Percentiles rank a stretch among this genome's conserved stretches.
Evolutionary conservation across 2,888 invertebrate genomes (phyloP).

Genomic region (Nasonovia ribisnigri): DNA sequence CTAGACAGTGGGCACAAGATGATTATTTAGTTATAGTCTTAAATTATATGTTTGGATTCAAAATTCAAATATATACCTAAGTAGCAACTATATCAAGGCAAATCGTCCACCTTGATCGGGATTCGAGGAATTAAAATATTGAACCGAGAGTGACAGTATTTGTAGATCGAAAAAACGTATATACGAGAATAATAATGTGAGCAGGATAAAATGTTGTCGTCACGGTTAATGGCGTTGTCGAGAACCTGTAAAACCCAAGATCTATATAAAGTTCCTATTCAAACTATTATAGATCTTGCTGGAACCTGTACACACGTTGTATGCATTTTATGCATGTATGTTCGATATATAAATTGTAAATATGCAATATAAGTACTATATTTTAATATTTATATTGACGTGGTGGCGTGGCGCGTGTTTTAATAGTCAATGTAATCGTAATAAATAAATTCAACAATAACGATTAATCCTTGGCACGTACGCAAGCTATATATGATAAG

Average conservation of each 20-base stretch:
- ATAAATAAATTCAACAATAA: neutral
- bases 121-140: neutral
- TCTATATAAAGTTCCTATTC: neutral
- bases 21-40: neutral
- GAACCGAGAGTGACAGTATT: neutral
- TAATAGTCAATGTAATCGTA: neutral
- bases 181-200: neutral
- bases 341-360: neutral
- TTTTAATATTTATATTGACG: neutral
- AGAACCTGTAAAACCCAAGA: neutral
- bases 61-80: neutral
- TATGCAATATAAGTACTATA: neutral
- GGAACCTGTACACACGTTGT: neutral
- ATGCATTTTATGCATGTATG: neutral
- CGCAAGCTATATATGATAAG: neutral
- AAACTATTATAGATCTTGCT: neutral
- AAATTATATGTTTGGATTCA: neutral
- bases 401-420: neutral
- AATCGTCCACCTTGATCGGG: neutral
- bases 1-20: neutral
- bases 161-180: neutral
- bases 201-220: neutral
- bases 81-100: too few species aligned
- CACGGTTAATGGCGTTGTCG: neutral
- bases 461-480: constrained; percentile 17